Base-by-base conservation (phyloP, 1,140 invertebrate genomes). In the Ceratoteleas bidentatus region DNA sequence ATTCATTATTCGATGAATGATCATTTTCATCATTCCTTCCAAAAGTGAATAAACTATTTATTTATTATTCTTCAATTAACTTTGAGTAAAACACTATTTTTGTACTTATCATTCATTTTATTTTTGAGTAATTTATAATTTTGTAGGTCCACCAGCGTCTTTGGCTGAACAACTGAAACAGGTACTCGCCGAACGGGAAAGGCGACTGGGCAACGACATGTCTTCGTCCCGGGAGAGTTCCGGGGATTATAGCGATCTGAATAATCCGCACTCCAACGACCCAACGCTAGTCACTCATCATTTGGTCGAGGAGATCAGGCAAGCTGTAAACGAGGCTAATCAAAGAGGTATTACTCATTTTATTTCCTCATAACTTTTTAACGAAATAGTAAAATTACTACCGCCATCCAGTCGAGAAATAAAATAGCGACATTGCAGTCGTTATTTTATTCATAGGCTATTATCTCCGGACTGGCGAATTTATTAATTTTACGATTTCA, bases 121-220 rank as follows among this genome's bases (percentile, higher is more conserved):
- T n/a, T n/a, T n/a, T n/a, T n/a, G n/a, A n/a, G n/a, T n/a, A n/a
- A n/a, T n/a, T n/a, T n/a, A n/a, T n/a, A n/a, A n/a, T n/a, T n/a
- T n/a, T n/a, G n/a, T n/a, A 89, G 94, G 94, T 84, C 94, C 95
- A 52, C 93, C 95, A 11, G 92, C 94, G 79, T 96, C 95, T 50
- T 92, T 97, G 57, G 96, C 95, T 0, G 96, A 97, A 87, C 96
- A 97, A 87, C 92, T 97, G 68, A 96, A 96, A 91, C 95, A 96
- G 88, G 95, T 96, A 83, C 88, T 96, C 81, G 94, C 95, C 47
- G 95, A 96, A 87, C 92, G 95, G 78, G 95, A 96, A 88, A 92
- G 94, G 84, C 92, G 94, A 85, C 88, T 93, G 50, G 89, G 90
- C 68, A 87, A 89, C 56, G 89, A 91, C 13, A 92, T 93, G 81